Evolutionary conservation across 2,113 vertebrate species (phyloP).

Genomic region (Pseudorhombus dupliciocellatus): DNA sequence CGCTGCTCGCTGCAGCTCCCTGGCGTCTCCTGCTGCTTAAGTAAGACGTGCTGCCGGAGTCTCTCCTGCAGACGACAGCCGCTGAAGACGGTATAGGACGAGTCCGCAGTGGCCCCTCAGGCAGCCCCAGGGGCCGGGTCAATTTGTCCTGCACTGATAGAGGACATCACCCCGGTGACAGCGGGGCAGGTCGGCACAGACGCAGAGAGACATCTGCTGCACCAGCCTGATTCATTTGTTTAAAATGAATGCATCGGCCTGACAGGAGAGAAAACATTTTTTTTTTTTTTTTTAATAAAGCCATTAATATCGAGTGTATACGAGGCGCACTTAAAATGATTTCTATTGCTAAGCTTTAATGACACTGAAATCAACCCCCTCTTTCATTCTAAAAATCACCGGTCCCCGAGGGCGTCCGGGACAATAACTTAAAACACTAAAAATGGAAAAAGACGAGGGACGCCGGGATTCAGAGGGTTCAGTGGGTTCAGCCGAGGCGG

Average conservation of each 20-base stretch:
- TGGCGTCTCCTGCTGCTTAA: slow-evolving; percentile 35
- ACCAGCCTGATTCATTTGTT: slow-evolving; percentile 7
- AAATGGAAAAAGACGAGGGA: slow-evolving; percentile 1
- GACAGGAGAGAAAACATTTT: background rate
- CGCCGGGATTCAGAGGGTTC: background rate
- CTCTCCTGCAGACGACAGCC: slow-evolving; percentile 49
- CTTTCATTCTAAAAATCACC: slow-evolving; percentile 6
- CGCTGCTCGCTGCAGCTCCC: background rate
- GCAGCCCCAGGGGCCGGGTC: slow-evolving; percentile 46
- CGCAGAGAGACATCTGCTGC: slow-evolving; percentile 27
- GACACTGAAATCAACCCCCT: slow-evolving; percentile 9
- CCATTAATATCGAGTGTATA: slow-evolving; percentile 25
- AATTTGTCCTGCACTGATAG: slow-evolving; percentile 59
- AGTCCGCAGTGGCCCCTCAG: slow-evolving; percentile 57
- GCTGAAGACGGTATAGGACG: slow-evolving; percentile 39
- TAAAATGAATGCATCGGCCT: slow-evolving; percentile 1
- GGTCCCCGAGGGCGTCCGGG: background rate
- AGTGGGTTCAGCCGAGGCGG: background rate
- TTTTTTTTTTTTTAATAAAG: slow-evolving; percentile 18
- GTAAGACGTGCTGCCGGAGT: slow-evolving; percentile 52
- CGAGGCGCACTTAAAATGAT: background rate
- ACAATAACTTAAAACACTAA: slow-evolving; percentile 32
- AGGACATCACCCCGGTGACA: slow-evolving; percentile 63
- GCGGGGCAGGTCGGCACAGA: slow-evolving; percentile 23
- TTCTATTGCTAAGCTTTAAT: slow-evolving; percentile 24